Conservation (phyloP, 2,888 invertebrate species). For the Aspidiotus destructor region DNA sequence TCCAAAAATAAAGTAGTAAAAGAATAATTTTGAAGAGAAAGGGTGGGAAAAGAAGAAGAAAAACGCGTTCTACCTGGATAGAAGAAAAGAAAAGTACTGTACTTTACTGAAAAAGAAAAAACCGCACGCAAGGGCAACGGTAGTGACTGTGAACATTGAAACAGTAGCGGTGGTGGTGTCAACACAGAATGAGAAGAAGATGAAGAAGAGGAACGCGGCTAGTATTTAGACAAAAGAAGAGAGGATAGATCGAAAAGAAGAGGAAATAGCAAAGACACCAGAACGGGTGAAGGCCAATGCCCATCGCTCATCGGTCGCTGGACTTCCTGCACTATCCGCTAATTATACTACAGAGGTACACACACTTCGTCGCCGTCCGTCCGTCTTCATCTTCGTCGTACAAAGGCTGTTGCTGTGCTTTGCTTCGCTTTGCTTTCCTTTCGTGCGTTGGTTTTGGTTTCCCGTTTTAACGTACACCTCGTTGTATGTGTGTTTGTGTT, state of each 20-base stretch:
- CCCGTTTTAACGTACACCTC: background rate
- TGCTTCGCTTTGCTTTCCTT: conserved; percentile 13
- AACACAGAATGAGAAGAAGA: too few species aligned
- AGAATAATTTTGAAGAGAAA: conserved; percentile 2
- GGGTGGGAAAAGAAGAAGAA: conserved; percentile 7
- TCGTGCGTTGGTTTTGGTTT: background rate
- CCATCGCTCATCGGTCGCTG: conserved; percentile 27
- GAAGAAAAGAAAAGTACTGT: background rate
- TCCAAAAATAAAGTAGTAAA: background rate
- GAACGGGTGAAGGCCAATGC: conserved; percentile 29
- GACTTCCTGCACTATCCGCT: conserved; percentile 28
- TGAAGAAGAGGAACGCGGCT: background rate
- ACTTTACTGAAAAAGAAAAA: background rate
- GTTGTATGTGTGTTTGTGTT: conserved; percentile 7
- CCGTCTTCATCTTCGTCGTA: conserved; percentile 14
- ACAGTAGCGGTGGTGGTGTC: too few species aligned
- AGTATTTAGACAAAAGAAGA: conserved; percentile 17
- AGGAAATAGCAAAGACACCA: conserved; percentile 25
- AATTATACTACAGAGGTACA: conserved; percentile 9
- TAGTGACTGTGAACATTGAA: too few species aligned
- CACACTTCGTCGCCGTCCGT: conserved; percentile 8
- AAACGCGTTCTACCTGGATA: background rate
- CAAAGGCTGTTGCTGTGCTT: conserved; percentile 3
- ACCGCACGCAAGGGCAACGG: too few species aligned
- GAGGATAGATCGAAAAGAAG: background rate